Base-by-base conservation (phyloP, 2,888 invertebrate genomes). In the Muschampia plurimacula region DNA sequence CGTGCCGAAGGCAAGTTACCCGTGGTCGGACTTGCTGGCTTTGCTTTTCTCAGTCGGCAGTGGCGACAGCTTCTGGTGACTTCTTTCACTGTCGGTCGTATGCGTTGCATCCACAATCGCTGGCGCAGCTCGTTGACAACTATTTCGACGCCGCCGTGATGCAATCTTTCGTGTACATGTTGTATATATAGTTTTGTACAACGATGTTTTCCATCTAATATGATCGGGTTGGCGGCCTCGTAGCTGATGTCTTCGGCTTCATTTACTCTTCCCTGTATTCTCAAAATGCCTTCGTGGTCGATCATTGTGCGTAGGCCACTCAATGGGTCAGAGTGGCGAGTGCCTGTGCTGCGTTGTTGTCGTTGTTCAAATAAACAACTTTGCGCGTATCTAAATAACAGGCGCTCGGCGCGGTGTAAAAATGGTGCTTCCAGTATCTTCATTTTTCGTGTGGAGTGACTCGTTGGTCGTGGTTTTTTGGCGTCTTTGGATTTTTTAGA, bases 71-170 rank as follows among this genome's bases (percentile, higher is more conserved):
- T 52, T 72, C 10, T 78, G 69, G 1, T 59, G 12, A 9, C 73
- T 59, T 8, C 77, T 74, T 0, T 75, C 72, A 59, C 59, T 10
- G 36, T 59, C 0, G 78, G 77, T 2, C 80, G 72, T 10, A 81
- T 55, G 1, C 72, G 63, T 1, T 75, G 7, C 10, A 81, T 59
- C 79, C 80, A 82, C 12, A 77, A 78, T 5, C 73, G 72, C 59
- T 81, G 80, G 15, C 81, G 72, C 1, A 78, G 67, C 22, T 80
- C 78, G 62, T 82, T 81, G 0, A 77, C 69, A 13, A 67, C 69
- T 10, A 69, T 59, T 49, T 75, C 75, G 6, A 63, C 65, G 2
- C 67, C 65, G 15, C 63, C 52, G 46, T 75, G 75, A 41, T 74
- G 65, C 3, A 74, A 39, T 46, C 63, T 52, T 15, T 59, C 39